Evolutionary conservation across 1,140 invertebrate genomes (phyloP).

Genomic region (Anthonomus grandis): DNA sequence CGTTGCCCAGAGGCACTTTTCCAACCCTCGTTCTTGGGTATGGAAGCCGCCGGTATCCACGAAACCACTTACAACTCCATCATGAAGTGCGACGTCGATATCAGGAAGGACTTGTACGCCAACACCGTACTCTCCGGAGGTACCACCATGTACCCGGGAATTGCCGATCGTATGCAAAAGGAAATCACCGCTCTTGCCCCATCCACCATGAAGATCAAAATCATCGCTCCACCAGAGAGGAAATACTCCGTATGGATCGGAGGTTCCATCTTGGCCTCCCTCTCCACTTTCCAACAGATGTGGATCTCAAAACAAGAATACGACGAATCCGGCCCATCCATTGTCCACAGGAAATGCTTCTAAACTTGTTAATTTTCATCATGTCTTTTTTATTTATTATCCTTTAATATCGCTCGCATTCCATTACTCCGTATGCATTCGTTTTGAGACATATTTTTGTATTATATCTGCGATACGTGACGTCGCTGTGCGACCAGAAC

Average conservation of each 20-base stretch:
- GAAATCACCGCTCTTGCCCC: constrained; percentile 78
- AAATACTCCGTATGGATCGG: constrained; percentile 92
- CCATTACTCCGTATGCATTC: constrained; percentile 34
- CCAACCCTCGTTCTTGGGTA: constrained; percentile 86
- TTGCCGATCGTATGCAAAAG: constrained; percentile 85
- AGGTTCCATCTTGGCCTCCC: constrained; percentile 81
- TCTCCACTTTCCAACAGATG: constrained; percentile 84
- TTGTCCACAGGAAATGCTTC: constrained; percentile 93
- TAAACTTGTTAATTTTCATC: constrained; percentile 50
- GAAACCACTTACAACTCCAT: constrained; percentile 93
- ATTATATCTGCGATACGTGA: constrained; percentile 54
- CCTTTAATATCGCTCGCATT: constrained; percentile 30
- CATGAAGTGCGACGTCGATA: constrained; percentile 92
- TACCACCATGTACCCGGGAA: constrained; percentile 69
- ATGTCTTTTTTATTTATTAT: constrained; percentile 20
- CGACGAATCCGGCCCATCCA: constrained; percentile 87
- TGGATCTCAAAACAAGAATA: no score
- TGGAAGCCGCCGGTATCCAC: constrained; percentile 88
- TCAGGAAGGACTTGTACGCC: constrained; percentile 85
- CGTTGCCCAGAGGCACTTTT: constrained; percentile 91
- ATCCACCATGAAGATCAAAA: constrained; percentile 88
- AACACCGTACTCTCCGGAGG: constrained; percentile 85
- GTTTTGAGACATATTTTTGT: constrained; percentile 35
- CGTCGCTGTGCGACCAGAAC: constrained; percentile 30
- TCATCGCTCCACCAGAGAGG: constrained; percentile 89